Percentiles rank a stretch among this genome's conserved stretches.
Conservation (phyloP, 2,888 invertebrate species). For the Steinernema hermaphroditum region DNA sequence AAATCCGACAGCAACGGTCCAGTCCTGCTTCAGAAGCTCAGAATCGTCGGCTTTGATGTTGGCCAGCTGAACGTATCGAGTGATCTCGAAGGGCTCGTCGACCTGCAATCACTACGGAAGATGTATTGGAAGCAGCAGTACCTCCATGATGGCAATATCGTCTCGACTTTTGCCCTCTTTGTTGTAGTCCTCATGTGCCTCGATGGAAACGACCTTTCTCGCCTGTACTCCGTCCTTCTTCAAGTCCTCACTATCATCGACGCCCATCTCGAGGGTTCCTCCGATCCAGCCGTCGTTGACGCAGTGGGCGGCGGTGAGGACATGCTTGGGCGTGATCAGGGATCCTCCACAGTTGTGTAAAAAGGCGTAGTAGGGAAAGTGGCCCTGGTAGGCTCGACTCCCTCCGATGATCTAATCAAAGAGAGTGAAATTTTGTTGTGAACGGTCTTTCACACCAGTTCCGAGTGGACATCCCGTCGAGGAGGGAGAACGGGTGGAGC, state of each 20-base stretch:
- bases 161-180: too few species aligned
- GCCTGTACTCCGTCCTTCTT: not conserved
- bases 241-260: not conserved
- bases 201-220: not conserved
- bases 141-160: constrained; percentile 2
- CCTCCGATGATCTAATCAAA: not conserved
- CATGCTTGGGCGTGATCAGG: not conserved
- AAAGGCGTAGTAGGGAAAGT: not conserved
- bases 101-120: not conserved
- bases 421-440: too few species aligned
- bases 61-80: not conserved
- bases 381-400: not conserved
- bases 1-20: constrained; percentile 1
- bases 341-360: not conserved
- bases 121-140: not conserved
- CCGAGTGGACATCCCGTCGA: not conserved
- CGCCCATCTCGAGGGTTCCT: not conserved
- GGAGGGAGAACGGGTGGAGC: not conserved
- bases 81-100: not conserved
- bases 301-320: constrained; percentile 14
- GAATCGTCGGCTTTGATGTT: not conserved
- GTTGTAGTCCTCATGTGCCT: not conserved
- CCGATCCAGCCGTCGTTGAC: not conserved
- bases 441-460: not conserved
- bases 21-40: not conserved